These are phyloP conservation scores for Porites lobata DNA, from an alignment of 92 coral and sea anemone genomes.

Conservation along the genomic window DNA sequence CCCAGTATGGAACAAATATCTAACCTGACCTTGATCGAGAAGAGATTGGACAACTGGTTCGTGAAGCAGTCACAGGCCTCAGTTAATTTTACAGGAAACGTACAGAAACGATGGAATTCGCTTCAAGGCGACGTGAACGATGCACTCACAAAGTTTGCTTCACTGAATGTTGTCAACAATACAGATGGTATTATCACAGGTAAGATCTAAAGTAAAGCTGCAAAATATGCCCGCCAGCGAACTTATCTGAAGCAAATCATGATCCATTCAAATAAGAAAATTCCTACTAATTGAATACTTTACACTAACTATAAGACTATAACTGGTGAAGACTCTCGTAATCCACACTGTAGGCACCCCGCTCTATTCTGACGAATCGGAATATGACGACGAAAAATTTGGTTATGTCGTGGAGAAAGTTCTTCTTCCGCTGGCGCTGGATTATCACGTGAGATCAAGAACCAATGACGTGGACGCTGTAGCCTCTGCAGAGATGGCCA, in stretches of 20 bases:
- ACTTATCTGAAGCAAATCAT: no score
- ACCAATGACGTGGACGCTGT: conserved; percentile 18
- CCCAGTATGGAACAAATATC: conserved; percentile 38
- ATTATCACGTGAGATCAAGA: conserved; percentile 41
- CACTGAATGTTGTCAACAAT: not conserved
- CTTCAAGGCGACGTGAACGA: conserved; percentile 23
- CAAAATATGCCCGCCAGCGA: not conserved
- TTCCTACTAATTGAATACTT: not conserved
- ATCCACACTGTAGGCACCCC: not conserved
- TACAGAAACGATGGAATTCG: conserved; percentile 53
- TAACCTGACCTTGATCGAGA: conserved; percentile 52
- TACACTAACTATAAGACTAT: not conserved
- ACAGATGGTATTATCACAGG: conserved; percentile 2
- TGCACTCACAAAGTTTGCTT: not conserved
- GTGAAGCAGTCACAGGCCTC: conserved; percentile 43
- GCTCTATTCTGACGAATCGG: not conserved
- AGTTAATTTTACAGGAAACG: conserved; percentile 35
- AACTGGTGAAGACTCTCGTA: not conserved
- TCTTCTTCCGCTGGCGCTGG: conserved; percentile 60
- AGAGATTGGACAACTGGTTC: conserved; percentile 72
- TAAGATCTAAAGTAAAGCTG: not conserved
- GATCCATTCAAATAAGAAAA: not conserved
- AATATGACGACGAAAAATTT: conserved; percentile 6
- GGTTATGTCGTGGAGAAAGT: conserved; percentile 27
- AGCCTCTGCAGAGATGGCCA: conserved; percentile 6